Evolutionary conservation across 2,797 vertebrate genomes (phyloP).

Genomic region (Chromobotia macracanthus): DNA sequence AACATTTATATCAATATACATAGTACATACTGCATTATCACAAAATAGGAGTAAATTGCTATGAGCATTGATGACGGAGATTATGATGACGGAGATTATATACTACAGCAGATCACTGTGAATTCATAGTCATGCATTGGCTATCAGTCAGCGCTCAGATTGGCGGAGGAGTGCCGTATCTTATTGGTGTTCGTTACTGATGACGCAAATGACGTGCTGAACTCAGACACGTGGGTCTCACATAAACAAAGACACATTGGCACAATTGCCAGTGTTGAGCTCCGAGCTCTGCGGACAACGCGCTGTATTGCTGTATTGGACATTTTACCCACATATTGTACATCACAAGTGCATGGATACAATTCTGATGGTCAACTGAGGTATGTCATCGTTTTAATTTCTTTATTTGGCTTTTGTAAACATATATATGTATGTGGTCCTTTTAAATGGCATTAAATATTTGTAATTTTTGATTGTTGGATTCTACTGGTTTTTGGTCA

Average conservation of each 20-base stretch:
- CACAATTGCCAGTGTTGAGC: conserved; percentile 73
- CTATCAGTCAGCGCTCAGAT: conserved; percentile 41
- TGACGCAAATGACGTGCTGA: conserved; percentile 88
- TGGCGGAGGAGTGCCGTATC: conserved; percentile 63
- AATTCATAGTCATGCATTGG: conserved; percentile 14
- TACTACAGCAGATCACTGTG: neutral
- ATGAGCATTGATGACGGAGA: no score
- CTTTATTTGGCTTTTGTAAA: neutral
- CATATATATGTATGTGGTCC: neutral
- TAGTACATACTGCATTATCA: neutral
- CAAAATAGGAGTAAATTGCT: neutral
- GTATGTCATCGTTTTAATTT: conserved; percentile 56
- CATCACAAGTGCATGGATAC: conserved; percentile 84
- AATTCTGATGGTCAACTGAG: conserved; percentile 81
- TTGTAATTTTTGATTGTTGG: neutral
- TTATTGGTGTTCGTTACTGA: conserved; percentile 80
- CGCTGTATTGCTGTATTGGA: conserved; percentile 68
- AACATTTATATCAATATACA: neutral
- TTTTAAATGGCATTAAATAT: no score
- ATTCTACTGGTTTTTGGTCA: neutral
- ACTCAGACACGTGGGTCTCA: conserved; percentile 92
- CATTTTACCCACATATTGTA: conserved; percentile 69
- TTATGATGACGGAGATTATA: no score
- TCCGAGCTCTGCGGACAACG: conserved; percentile 66
- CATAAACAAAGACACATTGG: conserved; percentile 99